Percentiles rank a stretch among this genome's conserved stretches.
Conservation (phyloP, 2,797 vertebrate genomes). For the Sphenopsis melanotis region DNA sequence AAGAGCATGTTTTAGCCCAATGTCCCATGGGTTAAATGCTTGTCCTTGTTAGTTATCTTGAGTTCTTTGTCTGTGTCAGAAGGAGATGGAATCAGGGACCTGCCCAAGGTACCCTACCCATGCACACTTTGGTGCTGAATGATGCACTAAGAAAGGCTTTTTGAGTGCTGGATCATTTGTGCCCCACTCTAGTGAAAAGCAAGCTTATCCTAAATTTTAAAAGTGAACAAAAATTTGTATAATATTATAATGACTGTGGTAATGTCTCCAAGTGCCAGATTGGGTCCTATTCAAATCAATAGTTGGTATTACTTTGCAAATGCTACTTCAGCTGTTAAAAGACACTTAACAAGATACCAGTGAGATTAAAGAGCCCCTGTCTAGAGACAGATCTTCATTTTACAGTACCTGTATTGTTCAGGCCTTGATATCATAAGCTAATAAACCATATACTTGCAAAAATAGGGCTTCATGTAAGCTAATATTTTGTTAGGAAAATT, state of each 20-base stretch:
- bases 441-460: not conserved
- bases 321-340: conserved; percentile 3
- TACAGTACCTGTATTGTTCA: not conserved
- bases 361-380: not conserved
- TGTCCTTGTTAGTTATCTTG: not conserved
- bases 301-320: conserved; percentile 21
- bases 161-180: not conserved
- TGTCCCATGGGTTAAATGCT: not conserved
- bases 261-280: not conserved
- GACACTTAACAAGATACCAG: not conserved
- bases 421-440: not conserved
- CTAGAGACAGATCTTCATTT: not conserved
- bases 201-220: not conserved
- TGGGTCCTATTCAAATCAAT: conserved; percentile 9
- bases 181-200: not conserved
- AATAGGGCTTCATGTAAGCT: not conserved
- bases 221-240: not conserved
- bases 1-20: not conserved
- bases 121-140: not conserved
- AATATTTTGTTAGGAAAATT: not conserved
- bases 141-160: not conserved
- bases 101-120: not conserved
- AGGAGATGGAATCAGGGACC: not conserved
- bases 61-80: not conserved
- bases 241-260: not conserved